phyloP scores from a whole-genome alignment of 2,797 vertebrate species.

The Synaphobranchus kaupii region DNA sequence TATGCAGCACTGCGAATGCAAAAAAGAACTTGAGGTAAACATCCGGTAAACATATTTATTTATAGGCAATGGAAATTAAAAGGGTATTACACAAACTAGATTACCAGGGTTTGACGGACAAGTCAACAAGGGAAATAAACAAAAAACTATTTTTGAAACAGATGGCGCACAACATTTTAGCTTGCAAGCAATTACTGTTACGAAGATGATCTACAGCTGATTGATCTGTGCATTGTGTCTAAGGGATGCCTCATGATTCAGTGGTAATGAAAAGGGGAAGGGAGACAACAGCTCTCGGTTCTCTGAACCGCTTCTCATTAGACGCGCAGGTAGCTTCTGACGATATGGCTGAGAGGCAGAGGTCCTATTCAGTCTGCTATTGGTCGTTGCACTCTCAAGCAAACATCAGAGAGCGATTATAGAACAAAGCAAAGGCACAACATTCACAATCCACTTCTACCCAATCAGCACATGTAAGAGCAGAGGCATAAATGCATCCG shows the following conservation, averaged over 20 bases:
- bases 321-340: not conserved
- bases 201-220: not conserved
- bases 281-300: not conserved
- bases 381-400: not conserved
- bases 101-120: conserved; percentile 1
- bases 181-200: not conserved
- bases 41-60: not conserved
- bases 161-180: not conserved
- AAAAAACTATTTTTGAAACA: not conserved
- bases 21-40: not conserved
- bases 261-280: not conserved
- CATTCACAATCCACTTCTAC: not conserved
- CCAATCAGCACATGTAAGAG: not conserved
- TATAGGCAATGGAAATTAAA: not conserved
- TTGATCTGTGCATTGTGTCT: not conserved
- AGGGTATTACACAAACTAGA: not conserved
- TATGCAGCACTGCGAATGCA: not conserved
- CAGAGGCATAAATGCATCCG: not conserved
- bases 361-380: not conserved
- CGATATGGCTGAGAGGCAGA: not conserved
- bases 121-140: not conserved
- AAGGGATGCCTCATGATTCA: not conserved
- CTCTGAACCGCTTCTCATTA: not conserved
- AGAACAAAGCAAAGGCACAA: not conserved
- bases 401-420: not conserved